phyloP scores from a whole-genome alignment of 2,113 vertebrate genomes.

The Pelusios castaneus region DNA sequence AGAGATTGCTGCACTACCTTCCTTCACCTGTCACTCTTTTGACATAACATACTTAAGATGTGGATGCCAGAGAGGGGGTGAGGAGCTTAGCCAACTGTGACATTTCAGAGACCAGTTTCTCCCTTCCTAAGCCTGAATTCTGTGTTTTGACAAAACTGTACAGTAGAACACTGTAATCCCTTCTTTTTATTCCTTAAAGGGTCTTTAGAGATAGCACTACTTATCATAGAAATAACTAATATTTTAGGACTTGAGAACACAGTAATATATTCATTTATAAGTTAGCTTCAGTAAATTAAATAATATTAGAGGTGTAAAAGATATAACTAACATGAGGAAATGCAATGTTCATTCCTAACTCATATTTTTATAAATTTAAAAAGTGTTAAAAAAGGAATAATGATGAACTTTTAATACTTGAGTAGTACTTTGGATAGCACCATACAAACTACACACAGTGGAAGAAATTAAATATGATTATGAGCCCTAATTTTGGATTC shows the following conservation, averaged over 20 bases:
- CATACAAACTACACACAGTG: not conserved
- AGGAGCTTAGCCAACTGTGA: slow-evolving; percentile 44
- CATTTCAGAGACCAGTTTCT: slow-evolving; percentile 22
- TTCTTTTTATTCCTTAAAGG: not conserved
- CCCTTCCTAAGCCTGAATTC: slow-evolving; percentile 5
- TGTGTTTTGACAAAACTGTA: slow-evolving; percentile 12
- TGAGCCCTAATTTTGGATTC: not conserved
- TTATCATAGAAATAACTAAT: not conserved
- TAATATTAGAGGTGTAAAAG: not conserved
- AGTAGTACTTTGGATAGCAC: not conserved
- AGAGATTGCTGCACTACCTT: slow-evolving; percentile 45
- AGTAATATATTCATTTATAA: not conserved
- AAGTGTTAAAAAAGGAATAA: not conserved
- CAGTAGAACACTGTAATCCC: not conserved
- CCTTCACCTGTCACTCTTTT: slow-evolving; percentile 76
- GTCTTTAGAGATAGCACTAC: not conserved
- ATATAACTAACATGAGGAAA: not conserved
- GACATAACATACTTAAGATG: slow-evolving; percentile 62
- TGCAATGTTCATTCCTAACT: not conserved
- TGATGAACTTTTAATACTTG: not conserved
- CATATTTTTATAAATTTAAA: not conserved
- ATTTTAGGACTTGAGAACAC: not conserved
- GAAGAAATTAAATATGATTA: not conserved
- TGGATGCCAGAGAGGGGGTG: slow-evolving; percentile 39
- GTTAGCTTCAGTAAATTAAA: not conserved